phyloP scores from a whole-genome alignment of 2,888 invertebrate species.

The Eilema caniola region DNA sequence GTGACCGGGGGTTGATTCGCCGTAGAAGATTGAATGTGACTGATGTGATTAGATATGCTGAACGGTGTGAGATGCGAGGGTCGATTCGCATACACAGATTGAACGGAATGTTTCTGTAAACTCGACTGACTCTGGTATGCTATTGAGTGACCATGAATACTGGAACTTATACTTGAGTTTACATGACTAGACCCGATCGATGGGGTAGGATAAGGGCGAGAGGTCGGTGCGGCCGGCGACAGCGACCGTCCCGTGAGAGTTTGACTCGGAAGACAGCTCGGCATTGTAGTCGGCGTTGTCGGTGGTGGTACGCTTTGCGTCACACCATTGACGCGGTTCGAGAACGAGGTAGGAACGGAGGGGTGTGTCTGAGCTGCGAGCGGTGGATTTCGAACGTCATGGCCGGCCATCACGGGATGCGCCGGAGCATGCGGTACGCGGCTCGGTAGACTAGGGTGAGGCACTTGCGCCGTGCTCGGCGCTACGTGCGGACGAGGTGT shows the following conservation, averaged over 20 bases:
- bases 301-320: slow-evolving; percentile 68
- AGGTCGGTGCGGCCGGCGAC: slow-evolving; percentile 73
- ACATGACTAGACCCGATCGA: slow-evolving; percentile 85
- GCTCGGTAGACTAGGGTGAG: slow-evolving; percentile 70
- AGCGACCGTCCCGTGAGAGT: slow-evolving; percentile 70
- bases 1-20: slow-evolving; percentile 73
- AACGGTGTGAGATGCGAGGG: slow-evolving; percentile 79
- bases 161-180: slow-evolving; percentile 81
- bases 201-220: slow-evolving; percentile 77
- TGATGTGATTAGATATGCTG: slow-evolving; percentile 79
- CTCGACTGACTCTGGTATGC: slow-evolving; percentile 81
- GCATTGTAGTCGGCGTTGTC: slow-evolving; percentile 67
- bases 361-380: slow-evolving; percentile 61
- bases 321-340: slow-evolving; percentile 70
- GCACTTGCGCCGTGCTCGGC: slow-evolving; percentile 51
- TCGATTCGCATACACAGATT: slow-evolving; percentile 74
- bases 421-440: slow-evolving; percentile 70
- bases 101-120: slow-evolving; percentile 84
- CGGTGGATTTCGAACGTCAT: slow-evolving; percentile 69
- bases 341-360: slow-evolving; percentile 79
- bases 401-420: slow-evolving; percentile 72
- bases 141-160: slow-evolving; percentile 79
- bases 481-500: slow-evolving; percentile 60
- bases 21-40: slow-evolving; percentile 85
- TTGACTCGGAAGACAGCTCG: slow-evolving; percentile 81